Base-by-base conservation (phyloP, 2,113 vertebrate genomes). In the Triplophysa dalaica region DNA sequence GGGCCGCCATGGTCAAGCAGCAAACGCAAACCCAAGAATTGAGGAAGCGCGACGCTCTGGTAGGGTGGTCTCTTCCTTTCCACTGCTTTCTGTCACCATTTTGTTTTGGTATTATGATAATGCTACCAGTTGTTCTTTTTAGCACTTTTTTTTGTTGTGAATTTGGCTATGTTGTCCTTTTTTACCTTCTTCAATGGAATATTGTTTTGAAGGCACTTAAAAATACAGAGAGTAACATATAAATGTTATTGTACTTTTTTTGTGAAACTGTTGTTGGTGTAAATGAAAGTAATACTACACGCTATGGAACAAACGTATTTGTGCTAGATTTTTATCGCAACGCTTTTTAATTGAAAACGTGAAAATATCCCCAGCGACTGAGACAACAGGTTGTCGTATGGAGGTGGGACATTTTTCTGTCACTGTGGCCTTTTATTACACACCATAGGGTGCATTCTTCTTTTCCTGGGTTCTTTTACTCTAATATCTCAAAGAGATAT, bases 11-110 rank as follows among this genome's bases (percentile, higher is more conserved):
- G 89, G 93, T 93, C 75, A 94, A 98, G 88, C 95, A 96, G 82
- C 93, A 98, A 86, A 90, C 91, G 85, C 93, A 95, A 91, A 93
- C 89, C 83, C 95, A 95, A 87, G 94, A 96, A 85, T 91, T 92
- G 95, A 95, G 93, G 93, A 95, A 94, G 81, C 95, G 92, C 85
- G 94, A 98, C 48, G 91, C 91, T 67, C 95, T 98, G 98, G 98
- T 99, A 97, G 90, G 92, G 88, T n/a, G 89, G 88, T 91, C 89
- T 88, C 80, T 85, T 86, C 84, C 86, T 85, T 87, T 90, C 84
- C 78, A 80, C 38, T 22, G 85, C 83, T 65, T 54, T 45, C 45
- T 41, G 14, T 4, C 72, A 61, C 86, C 85, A 79, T 89, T 89
- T 91, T 83, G 78, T 85, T 75, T 89, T 80, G 83, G 74, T 79